Percentiles rank a stretch among this genome's conserved stretches.
Evolutionary conservation across 2,888 invertebrate species (phyloP).

Genomic region (Lysandra coridon): DNA sequence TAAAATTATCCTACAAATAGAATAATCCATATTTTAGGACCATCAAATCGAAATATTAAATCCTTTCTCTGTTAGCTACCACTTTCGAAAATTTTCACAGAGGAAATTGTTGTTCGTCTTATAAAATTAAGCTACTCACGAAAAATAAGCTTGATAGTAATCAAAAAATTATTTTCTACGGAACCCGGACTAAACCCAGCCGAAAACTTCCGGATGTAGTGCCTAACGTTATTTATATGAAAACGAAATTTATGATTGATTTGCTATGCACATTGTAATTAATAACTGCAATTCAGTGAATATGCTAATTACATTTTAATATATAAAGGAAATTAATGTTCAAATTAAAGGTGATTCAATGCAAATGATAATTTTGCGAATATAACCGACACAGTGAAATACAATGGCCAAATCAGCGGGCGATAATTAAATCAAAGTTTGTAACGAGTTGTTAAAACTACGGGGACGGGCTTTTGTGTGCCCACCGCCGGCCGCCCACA

Average conservation of each 20-base stretch:
- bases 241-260: background rate
- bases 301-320: background rate
- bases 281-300: background rate
- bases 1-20: no score
- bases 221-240: background rate
- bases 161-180: no score
- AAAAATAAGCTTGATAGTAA: no score
- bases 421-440: constrained; percentile 29
- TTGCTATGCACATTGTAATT: background rate
- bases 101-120: no score
- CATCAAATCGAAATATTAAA: no score
- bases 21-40: no score
- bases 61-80: no score
- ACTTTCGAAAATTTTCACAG: no score
- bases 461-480: constrained; percentile 14
- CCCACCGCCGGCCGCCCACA: background rate
- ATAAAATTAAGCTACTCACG: no score
- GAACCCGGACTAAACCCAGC: background rate
- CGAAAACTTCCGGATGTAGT: background rate
- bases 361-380: constrained; percentile 15
- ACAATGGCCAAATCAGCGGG: constrained; percentile 25
- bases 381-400: constrained; percentile 1
- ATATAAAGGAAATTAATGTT: constrained; percentile 4
- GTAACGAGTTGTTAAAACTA: constrained; percentile 29
- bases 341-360: background rate